Evolutionary conservation across 2,797 vertebrate genomes (phyloP).

Genomic region (Poeciliopsis infans): DNA sequence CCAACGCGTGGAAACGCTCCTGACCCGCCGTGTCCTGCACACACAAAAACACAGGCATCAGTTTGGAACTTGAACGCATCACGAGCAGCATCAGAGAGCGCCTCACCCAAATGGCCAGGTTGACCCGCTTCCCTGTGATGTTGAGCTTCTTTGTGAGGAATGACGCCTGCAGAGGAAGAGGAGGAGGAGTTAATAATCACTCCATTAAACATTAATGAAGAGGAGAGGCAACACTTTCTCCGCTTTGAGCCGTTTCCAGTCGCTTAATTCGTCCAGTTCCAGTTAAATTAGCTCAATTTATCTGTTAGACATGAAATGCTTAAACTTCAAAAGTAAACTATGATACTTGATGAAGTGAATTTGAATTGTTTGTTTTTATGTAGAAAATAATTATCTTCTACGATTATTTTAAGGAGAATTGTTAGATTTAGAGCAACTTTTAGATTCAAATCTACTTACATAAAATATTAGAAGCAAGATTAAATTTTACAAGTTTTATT

Average conservation of each 20-base stretch:
- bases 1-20: slow-evolving; percentile 96
- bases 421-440: too few relatives aligned
- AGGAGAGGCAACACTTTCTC: not conserved
- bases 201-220: not conserved
- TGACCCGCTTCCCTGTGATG: slow-evolving; percentile 97
- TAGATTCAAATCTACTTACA: too few relatives aligned
- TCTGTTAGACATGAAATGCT: not conserved
- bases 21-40: slow-evolving; percentile 96
- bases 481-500: too few relatives aligned
- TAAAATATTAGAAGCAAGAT: too few relatives aligned
- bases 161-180: slow-evolving; percentile 85
- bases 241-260: not conserved
- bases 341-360: not conserved
- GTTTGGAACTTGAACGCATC: not conserved
- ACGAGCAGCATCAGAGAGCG: not conserved
- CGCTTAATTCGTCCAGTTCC: not conserved
- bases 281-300: not conserved
- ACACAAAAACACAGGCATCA: slow-evolving; percentile 10
- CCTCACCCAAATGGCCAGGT: slow-evolving; percentile 97
- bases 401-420: too few relatives aligned
- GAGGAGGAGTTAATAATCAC: not conserved
- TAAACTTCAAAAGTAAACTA: not conserved
- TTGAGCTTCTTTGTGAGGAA: slow-evolving; percentile 99
- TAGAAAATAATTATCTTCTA: not conserved
- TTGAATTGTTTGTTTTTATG: not conserved